Evolutionary conservation across 1,140 invertebrate species (phyloP).

Genomic region (Drosophila parabipectinata): DNA sequence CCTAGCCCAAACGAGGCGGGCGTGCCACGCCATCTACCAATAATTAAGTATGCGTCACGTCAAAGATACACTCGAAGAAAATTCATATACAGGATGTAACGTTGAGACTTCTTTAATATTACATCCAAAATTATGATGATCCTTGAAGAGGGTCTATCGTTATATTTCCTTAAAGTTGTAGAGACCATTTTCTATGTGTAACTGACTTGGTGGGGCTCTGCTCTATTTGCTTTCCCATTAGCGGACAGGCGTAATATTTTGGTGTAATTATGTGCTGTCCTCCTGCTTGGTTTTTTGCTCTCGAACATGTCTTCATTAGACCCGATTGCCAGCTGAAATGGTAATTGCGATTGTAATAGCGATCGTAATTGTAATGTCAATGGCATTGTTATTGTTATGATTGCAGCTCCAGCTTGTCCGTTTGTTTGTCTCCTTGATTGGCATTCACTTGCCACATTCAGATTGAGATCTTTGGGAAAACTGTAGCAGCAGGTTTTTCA

Average conservation of each 20-base stretch:
- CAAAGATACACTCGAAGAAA: constrained; percentile 11
- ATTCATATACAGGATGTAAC: not conserved
- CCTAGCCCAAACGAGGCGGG: constrained; percentile 57
- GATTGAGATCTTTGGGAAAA: constrained; percentile 54
- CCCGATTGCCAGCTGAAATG: constrained; percentile 36
- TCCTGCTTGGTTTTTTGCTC: constrained; percentile 2
- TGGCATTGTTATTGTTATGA: constrained; percentile 74
- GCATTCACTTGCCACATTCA: constrained; percentile 78
- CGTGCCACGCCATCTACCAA: constrained; percentile 53
- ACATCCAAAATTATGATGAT: not conserved
- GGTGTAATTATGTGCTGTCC: constrained; percentile 59
- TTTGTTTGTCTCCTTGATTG: constrained; percentile 75
- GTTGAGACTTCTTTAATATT: not conserved
- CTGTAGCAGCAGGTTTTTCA: constrained; percentile 70
- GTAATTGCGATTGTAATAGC: constrained; percentile 52
- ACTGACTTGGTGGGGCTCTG: constrained; percentile 1
- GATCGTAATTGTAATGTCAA: constrained; percentile 57
- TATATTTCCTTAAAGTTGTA: not conserved
- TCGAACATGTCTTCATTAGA: constrained; percentile 67
- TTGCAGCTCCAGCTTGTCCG: constrained; percentile 38
- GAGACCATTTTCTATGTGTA: constrained; percentile 3
- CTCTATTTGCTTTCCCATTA: constrained; percentile 64
- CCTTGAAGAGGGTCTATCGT: too few species aligned
- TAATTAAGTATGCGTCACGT: constrained; percentile 74
- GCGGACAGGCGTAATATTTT: constrained; percentile 66